Percentiles rank a stretch among this genome's conserved stretches.
Conservation (phyloP, 2,113 vertebrate species). For the Neomonachus schauinslandi region DNA sequence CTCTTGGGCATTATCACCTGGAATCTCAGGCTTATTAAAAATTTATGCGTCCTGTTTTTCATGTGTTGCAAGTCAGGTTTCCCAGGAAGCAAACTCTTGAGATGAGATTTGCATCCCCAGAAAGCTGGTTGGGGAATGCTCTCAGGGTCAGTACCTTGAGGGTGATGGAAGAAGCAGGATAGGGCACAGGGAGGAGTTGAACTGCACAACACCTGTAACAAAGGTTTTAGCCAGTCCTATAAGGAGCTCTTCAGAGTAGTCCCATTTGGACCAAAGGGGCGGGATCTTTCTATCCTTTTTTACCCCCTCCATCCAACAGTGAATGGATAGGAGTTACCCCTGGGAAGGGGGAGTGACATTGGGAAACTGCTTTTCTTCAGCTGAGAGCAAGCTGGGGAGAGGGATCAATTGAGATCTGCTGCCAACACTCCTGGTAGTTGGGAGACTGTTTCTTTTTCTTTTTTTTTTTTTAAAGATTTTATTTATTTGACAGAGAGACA, state of each 20-base stretch:
- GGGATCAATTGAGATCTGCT: neutral
- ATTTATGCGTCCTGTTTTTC: slow-evolving; percentile 17
- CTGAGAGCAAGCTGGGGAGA: neutral
- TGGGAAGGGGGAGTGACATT: neutral
- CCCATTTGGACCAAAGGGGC: neutral
- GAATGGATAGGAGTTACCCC: neutral
- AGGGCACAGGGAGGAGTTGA: neutral
- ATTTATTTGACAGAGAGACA: too few relatives aligned
- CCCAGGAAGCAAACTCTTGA: slow-evolving; percentile 13
- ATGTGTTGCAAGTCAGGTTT: neutral
- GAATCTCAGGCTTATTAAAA: slow-evolving; percentile 30
- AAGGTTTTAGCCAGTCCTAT: neutral
- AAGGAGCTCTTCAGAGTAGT: neutral
- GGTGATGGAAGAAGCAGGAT: neutral
- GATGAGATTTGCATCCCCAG: neutral
- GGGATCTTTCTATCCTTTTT: neutral
- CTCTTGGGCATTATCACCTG: slow-evolving; percentile 39
- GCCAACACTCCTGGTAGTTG: neutral
- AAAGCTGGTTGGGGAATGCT: neutral
- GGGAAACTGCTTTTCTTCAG: neutral
- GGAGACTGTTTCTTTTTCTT: neutral
- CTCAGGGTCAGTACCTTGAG: neutral
- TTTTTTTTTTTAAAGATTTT: too few relatives aligned
- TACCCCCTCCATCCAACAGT: neutral
- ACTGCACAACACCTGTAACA: neutral